Evolutionary conservation across 2,888 invertebrate genomes (phyloP), one percentile per base, ranked within the genome.

Genomic region (Spialia ferax): DNA sequence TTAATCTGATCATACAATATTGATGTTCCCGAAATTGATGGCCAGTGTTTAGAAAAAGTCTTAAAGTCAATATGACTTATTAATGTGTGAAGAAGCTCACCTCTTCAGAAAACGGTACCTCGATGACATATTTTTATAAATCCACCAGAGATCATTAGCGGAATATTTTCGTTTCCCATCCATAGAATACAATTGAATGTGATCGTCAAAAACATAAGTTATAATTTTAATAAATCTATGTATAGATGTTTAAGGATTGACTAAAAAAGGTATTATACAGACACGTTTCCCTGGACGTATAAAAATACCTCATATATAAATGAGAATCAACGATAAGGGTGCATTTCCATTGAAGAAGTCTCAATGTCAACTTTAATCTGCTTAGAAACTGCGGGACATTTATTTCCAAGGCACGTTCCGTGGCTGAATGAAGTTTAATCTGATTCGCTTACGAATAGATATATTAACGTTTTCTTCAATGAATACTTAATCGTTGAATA

Each of bases 1-100:
- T 93, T 93, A 89, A 92, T 89, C 87, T 88, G 87, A 77, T 90
- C 89, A 91, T 91, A 91, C 88, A 91, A 92, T 91, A 93, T 93
- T 92, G 91, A 93, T 91, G 92, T 88, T 83, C 84, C 80, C 82
- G 81, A 83, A 89, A 93, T 93, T 93, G 93, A 93, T 93, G 77
- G 89, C 86, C 84, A 77, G 77, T 83, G 85, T 82, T 85, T 84
- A 84, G 74, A 73, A 81, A 74, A 68, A 82, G 90, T 91, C 83
- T 88, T 79, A 90, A 91, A 93, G 91, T 91, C 91, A 85, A 91
- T 90, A 83, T 77, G 79, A 79, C 86, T 91, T 92, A 91, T 93
- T 90, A 90, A 92, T 91, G 92, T 93, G 93, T 92, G 93, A 91
- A 92, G 88, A 87, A 84, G 83, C 85, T 83, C 92, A 91, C 92